Evolutionary conservation across 2,113 vertebrate species (phyloP), one percentile per base, ranked within the genome.

Genomic region (Chauna torquata): DNA sequence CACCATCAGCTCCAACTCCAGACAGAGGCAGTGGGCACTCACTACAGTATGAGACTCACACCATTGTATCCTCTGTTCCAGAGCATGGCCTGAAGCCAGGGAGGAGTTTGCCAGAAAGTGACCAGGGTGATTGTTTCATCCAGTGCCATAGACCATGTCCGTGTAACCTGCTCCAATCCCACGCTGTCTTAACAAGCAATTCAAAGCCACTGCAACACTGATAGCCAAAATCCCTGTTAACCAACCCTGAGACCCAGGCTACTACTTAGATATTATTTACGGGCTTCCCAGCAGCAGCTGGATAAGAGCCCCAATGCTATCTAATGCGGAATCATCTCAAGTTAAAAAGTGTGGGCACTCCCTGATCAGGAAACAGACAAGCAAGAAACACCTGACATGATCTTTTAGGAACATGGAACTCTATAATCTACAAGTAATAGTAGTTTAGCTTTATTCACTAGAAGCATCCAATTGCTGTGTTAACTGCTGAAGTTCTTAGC

Each of bases 1-100:
- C 30, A 24, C 6, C 40, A 15, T 2, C 1, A 4, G 3, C 22
- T 50, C 40, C 1, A 0, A 6, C 5, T 1, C 12, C 64, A 81
- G 24, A 42, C 1, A 6, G 3, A 74, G 36, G 34, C 38, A 74
- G 12, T 18, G 42, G 24, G 16, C 4, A 20, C 38, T 72, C 11
- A 9, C 12, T 28, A 28, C 14, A 32, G 12, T 7, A 11, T 30
- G 54, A 69, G 7, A 22, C 13, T 42, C 38, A 8, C 38, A 12
- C 11, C 4, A 8, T 47, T 36, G 11, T 22, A 76, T 42, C 6
- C 7, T 86, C 36, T 54, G 5, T 9, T 9, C 15, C 80, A 86
- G 27, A 54, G 3, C 36, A 47, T 16, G 17, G 2, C 6, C 30
- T 70, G 86, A 34, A 75, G 18, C 15, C 16, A 34, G 30, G 8